These are phyloP conservation scores for Coelopa frigida DNA, from an alignment of 1,140 invertebrate genomes.

Conservation along the genomic window DNA sequence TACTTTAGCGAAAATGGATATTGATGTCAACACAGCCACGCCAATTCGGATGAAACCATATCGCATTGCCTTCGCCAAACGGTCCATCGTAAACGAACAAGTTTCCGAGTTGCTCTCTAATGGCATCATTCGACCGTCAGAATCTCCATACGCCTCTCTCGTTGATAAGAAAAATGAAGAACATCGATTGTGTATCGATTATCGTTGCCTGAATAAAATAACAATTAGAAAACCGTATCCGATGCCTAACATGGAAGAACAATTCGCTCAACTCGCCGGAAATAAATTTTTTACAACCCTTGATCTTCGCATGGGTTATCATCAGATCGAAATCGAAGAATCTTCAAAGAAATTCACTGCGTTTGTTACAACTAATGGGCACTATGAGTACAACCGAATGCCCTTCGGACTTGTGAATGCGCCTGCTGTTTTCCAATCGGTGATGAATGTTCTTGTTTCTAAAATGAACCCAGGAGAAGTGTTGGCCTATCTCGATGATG, in stretches of 20 bases:
- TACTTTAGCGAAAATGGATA: constrained; percentile 13
- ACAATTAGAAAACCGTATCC: constrained; percentile 47
- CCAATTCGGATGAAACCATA: constrained; percentile 18
- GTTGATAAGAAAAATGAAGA: constrained; percentile 26
- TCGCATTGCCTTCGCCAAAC: constrained; percentile 24
- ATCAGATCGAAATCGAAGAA: constrained; percentile 45
- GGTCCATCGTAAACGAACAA: constrained; percentile 20
- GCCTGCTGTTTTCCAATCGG: constrained; percentile 43
- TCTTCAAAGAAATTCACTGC: constrained; percentile 42
- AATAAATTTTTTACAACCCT: constrained; percentile 42
- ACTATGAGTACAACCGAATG: constrained; percentile 25
- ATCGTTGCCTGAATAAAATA: constrained; percentile 32
- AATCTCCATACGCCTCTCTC: constrained; percentile 22
- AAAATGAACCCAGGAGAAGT: constrained; percentile 6
- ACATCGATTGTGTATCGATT: constrained; percentile 20
- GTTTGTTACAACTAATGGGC: constrained; percentile 32
- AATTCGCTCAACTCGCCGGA: constrained; percentile 40
- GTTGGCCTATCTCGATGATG: constrained; percentile 24
- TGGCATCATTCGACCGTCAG: constrained; percentile 19
- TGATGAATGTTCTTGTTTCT: constrained; percentile 26
- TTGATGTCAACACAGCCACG: constrained; percentile 2
- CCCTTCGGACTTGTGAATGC: constrained; percentile 25
- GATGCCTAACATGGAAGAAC: constrained; percentile 46
- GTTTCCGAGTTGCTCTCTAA: constrained; percentile 13
- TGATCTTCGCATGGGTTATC: constrained; percentile 47